Base-by-base conservation (phyloP, 2,113 vertebrate genomes). In the Dasypus novemcinctus region DNA sequence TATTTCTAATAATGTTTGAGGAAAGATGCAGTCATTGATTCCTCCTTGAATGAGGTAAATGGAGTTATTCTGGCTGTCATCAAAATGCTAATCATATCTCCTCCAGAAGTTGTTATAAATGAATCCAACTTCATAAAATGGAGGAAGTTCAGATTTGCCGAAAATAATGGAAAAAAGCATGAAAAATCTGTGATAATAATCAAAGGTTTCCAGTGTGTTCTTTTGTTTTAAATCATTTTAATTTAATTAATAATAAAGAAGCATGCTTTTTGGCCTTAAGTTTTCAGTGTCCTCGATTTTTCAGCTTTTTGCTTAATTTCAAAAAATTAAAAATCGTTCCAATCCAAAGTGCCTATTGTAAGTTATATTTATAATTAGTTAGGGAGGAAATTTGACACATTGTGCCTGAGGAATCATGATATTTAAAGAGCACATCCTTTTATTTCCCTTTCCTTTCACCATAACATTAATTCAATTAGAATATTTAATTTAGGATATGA, bases 381-480 rank as follows among this genome's bases (percentile, higher is more conserved):
- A 74, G 31, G n/a, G 11, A 92, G 18, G 4, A 87, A 90, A 64
- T 66, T 68, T 95, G 66, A 68, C 49, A 81, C 9, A 90, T 87
- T 52, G 17, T 87, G 41, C 20, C 36, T 79, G 25, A 93, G 36
- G 76, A 92, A 71, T 43, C 21, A 7, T 52, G 6, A 46, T 90
- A 71, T 83, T 95, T 87, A 92, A 79, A 87, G 69, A 81, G 17
- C 36, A 92, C 13, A 21, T 87, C 20, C 10, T 79, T 54, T 43
- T 52, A 63, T 43, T 4, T 29, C 20, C 46, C 64, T 87, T 94
- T 33, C 31, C 17, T 87, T 78, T 85, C 46, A 95, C 84, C 61
- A 57, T 91, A 43, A 75, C 31, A 88, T 92, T 96, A 85, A 88
- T 93, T 95, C 38, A 87, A 63, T 90, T 90, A 92, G 17, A 84